A percentile compares a stretch with the other conserved stretches of the same genome.
phyloP scores from a whole-genome alignment of 2,797 vertebrate species.

The Pithecia hirsuta region DNA sequence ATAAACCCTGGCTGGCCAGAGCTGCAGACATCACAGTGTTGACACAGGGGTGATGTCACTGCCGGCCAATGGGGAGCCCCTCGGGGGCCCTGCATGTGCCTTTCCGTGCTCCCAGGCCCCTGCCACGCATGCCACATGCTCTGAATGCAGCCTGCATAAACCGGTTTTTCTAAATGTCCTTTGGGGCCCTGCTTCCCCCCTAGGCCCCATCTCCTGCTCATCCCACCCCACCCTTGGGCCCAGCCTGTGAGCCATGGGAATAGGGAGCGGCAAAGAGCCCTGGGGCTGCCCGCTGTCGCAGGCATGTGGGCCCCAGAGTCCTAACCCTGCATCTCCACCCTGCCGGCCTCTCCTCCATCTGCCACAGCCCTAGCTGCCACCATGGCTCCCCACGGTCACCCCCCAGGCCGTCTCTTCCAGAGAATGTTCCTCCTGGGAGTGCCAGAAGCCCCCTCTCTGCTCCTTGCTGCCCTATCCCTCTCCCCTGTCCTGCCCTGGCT shows the following conservation, averaged over 20 bases:
- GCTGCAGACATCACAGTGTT: constrained; percentile 21
- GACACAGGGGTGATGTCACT: constrained; percentile 63
- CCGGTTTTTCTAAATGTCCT: not conserved
- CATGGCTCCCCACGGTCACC: not conserved
- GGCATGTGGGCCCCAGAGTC: accelerated
- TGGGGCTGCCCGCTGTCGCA: not conserved
- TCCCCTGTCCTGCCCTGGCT: not conserved
- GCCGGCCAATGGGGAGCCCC: not conserved
- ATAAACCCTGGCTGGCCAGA: constrained; percentile 30
- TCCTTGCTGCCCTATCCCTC: not conserved
- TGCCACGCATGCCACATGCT: not conserved
- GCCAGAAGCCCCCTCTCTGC: not conserved
- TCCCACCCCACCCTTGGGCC: not conserved
- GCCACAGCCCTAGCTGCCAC: too few relatives aligned
- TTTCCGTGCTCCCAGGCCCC: not conserved
- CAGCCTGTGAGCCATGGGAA: not conserved
- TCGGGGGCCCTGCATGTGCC: not conserved
- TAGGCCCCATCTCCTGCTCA: not conserved
- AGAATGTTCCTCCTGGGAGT: not conserved
- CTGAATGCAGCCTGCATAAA: constrained; percentile 62
- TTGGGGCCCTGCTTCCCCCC: not conserved
- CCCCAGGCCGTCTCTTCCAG: accelerated
- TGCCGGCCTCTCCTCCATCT: accelerated
- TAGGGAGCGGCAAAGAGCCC: not conserved
- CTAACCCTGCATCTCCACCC: not conserved